phyloP scores from a whole-genome alignment of 35 echinoderm and acorn worm species.

The Antedon bifida region DNA sequence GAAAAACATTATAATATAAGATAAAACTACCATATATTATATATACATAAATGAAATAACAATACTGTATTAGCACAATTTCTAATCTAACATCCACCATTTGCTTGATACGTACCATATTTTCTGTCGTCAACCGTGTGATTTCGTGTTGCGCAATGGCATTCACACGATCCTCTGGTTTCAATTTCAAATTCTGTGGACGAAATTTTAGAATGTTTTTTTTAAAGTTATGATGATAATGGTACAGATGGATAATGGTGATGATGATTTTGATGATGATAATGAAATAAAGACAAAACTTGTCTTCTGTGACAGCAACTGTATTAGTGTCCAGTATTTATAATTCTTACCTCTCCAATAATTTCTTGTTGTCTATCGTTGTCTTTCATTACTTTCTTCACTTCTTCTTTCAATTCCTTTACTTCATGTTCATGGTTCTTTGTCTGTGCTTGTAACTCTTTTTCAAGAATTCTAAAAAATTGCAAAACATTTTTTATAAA shows the following conservation, averaged over 20 bases:
- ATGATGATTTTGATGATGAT: no score
- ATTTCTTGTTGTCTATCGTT: conserved; percentile 84
- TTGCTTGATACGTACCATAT: conserved; percentile 65
- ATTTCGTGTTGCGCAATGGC: conserved; percentile 85
- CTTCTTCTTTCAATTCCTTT: conserved; percentile 58
- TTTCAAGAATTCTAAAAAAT: conserved; percentile 71
- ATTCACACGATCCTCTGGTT: conserved; percentile 67
- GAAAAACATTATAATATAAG: no score
- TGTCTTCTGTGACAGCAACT: no score
- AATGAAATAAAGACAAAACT: no score
- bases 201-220: neutral
- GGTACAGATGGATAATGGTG: no score
- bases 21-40: no score
- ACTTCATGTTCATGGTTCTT: conserved; percentile 86
- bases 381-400: conserved; percentile 70
- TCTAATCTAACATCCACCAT: no score
- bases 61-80: no score
- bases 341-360: conserved; percentile 70
- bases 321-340: no score
- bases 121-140: conserved; percentile 88
- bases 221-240: no score
- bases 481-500: neutral
- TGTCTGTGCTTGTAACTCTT: conserved; percentile 75
- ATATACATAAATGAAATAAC: no score
- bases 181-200: conserved; percentile 70